Conservation (phyloP, 2,888 invertebrate genomes). For the Mamestra brassicae region DNA sequence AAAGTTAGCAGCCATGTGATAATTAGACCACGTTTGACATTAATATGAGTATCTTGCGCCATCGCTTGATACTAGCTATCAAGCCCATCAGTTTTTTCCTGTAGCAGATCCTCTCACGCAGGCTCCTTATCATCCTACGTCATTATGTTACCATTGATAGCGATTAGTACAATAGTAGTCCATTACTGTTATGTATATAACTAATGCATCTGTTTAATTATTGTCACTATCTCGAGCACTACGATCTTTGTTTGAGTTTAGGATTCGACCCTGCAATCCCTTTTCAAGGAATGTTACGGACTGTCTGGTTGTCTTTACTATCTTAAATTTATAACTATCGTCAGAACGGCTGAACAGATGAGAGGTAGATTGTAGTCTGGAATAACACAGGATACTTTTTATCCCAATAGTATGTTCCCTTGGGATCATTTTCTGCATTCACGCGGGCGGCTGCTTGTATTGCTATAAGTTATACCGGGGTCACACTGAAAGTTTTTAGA, state of each 20-base stretch:
- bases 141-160: not conserved
- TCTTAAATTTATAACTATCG: no score
- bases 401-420: no score
- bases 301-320: not conserved
- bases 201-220: constrained; percentile 29
- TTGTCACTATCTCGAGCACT: constrained; percentile 3
- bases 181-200: constrained; percentile 14
- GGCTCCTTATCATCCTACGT: constrained; percentile 8
- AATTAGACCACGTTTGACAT: constrained; percentile 21
- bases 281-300: not conserved
- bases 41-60: not conserved
- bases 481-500: no score
- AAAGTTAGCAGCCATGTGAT: constrained; percentile 26
- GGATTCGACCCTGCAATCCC: not conserved
- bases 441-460: no score
- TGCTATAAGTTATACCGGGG: no score
- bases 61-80: not conserved
- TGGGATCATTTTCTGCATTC: no score
- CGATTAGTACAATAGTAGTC: not conserved
- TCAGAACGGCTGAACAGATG: no score
- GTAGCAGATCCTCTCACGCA: not conserved
- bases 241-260: not conserved
- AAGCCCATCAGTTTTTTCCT: not conserved
- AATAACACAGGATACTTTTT: no score
- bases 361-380: no score